Conservation (phyloP, 2,888 invertebrate species). For the Erebia palarica region DNA sequence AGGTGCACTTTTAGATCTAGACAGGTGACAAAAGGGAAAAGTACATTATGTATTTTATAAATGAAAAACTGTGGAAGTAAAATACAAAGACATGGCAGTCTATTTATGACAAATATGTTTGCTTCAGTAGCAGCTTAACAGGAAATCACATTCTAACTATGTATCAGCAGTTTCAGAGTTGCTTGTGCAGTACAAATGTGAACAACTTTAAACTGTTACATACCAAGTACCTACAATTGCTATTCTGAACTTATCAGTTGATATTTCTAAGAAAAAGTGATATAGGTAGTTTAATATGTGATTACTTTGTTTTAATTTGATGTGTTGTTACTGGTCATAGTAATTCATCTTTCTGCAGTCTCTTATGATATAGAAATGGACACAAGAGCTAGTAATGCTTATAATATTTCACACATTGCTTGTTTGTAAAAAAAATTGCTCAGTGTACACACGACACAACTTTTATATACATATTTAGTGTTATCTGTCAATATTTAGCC, state of each 20-base stretch:
- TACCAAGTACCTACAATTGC: neutral
- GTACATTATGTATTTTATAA: neutral
- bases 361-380: too few species aligned
- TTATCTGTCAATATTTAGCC: too few species aligned
- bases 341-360: too few species aligned
- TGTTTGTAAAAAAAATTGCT: too few species aligned
- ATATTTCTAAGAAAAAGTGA: neutral
- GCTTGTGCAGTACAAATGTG: neutral
- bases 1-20: too few species aligned
- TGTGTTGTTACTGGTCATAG: neutral
- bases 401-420: too few species aligned
- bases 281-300: neutral
- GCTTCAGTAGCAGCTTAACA: constrained; percentile 8
- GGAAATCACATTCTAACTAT: neutral
- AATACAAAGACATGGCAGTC: neutral
- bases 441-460: too few species aligned
- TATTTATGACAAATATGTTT: constrained; percentile 2
- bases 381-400: too few species aligned
- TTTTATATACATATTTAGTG: too few species aligned
- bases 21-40: too few species aligned
- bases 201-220: neutral
- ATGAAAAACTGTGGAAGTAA: neutral
- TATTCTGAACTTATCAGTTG: neutral
- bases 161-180: constrained; percentile 9
- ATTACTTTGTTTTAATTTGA: neutral